phyloP scores from a whole-genome alignment of 2,888 invertebrate species.

The Microctonus aethiopoides region DNA sequence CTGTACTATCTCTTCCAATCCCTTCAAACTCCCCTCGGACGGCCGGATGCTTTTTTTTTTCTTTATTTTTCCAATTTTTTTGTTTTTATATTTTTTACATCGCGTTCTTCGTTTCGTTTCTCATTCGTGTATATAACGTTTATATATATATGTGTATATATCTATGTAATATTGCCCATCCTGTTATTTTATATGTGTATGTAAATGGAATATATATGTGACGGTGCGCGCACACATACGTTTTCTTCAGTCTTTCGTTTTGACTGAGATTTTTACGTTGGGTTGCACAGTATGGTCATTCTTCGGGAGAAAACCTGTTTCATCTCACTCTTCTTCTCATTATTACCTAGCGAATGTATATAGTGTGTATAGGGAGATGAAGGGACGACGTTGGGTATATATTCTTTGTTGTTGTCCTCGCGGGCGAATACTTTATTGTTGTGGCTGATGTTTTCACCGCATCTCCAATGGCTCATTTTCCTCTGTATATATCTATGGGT shows the following conservation, averaged over 20 bases:
- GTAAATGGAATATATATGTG: background rate
- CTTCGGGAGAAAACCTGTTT: constrained; percentile 61
- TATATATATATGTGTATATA: too few species aligned
- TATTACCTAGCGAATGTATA: constrained; percentile 49
- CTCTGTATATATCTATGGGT: constrained; percentile 6
- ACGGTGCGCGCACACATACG: background rate
- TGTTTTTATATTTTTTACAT: constrained; percentile 8
- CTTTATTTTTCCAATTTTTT: background rate
- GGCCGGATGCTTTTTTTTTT: background rate
- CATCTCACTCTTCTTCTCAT: constrained; percentile 59
- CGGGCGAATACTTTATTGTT: constrained; percentile 58
- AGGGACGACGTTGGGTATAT: constrained; percentile 36
- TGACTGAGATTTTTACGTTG: background rate
- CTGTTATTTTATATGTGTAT: background rate
- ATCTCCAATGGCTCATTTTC: constrained; percentile 14
- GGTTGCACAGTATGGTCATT: constrained; percentile 45
- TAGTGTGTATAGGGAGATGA: background rate
- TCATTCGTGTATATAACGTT: too few species aligned
- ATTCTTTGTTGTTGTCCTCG: constrained; percentile 54
- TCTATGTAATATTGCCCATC: background rate
- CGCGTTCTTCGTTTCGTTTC: constrained; percentile 7
- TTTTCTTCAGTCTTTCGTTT: background rate
- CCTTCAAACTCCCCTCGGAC: background rate
- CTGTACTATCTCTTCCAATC: constrained; percentile 17
- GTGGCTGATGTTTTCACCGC: constrained; percentile 38